Base-by-base conservation (phyloP, 2,113 vertebrate genomes). In the Polypterus senegalus region DNA sequence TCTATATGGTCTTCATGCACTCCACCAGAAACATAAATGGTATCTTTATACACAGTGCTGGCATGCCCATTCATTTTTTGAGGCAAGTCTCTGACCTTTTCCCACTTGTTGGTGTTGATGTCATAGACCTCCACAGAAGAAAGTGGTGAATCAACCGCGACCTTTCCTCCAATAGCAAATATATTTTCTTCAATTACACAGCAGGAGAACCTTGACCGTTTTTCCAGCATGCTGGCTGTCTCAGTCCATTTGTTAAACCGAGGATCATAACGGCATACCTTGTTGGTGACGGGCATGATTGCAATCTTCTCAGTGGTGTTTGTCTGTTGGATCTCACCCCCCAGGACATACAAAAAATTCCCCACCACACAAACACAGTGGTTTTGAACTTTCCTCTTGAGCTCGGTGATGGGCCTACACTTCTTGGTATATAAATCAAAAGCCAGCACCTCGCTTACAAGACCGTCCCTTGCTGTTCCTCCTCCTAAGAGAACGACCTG, bases 281-380 rank as follows among this genome's bases (percentile, higher is more conserved):
- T 79, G 61, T 85, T 89, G 0, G 83, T 90, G 44, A 88, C 78
- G 0, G 3, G 57, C 10, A 71, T 64, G 1, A 61, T 46, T 6
- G 44, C 48, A 0, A 49, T 66, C 66, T 80, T 79, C 1, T 78
- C 76, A 2, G 58, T 75, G 0, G 66, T 67, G 1, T 63, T 64
- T 9, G 67, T 75, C 7, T 83, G 81, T 65, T 62, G 72, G 6
- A 82, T 69, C 74, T 93, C 91, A 46, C 93, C 94, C 1, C 93
- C 94, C 5, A 97, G 68, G 46, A 97, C 80, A 0, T 92, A 98
- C 43, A 98, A 80, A 70, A 97, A 98, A 61, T 94, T 93, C 0
- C 88, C 94, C 10, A 85, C 74, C 0, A 86, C 85, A 2, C 93
- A 96, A 5, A 90, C 77, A 0, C 92, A 83, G 69, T 92, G 91